Base-by-base conservation (phyloP, 2,113 vertebrate species). In the Hyperoodon ampullatus region DNA sequence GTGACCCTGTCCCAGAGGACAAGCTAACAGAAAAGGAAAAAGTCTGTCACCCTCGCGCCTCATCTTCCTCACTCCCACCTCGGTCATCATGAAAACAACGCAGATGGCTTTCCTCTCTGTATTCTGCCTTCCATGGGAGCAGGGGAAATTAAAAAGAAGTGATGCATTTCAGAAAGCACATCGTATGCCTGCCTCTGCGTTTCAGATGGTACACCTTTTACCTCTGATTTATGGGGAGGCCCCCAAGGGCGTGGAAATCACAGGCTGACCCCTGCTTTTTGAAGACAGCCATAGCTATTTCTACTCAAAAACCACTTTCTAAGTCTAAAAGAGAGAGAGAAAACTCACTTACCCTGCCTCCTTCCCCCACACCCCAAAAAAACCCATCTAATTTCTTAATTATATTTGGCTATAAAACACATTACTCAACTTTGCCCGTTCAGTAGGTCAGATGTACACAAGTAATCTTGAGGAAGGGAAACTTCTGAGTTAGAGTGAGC, bases 101-200 rank as follows among this genome's bases (percentile, higher is more conserved):
- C 93, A 89, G 72, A 60, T 5, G 60, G 44, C 13, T 72, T 70
- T 83, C 89, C 63, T 94, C 55, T 90, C 89, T 82, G 58, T 55
- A 21, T 80, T 53, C 93, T 66, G 78, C 90, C 82, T 95, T 65
- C 63, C 44, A 18, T 19, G 61, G 85, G 66, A 84, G 80, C 50
- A 16, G 92, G 92, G 70, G 93, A 80, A 84, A 94, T 90, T 68
- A 93, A 88, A 96, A 92, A 53, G 72, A 97, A 90, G 92, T n/a
- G 94, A 93, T 88, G 95, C 94, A 93, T 92, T 97, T 96, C 96
- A 93, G 96, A 95, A 96, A 88, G 94, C 88, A 98, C 92, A 96
- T 53, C 28, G 7, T 39, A 63, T 88, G 75, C 94, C 61, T 85
- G 50, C 39, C 91, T 88, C 88, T 71, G 65, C 65, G 83, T 53